A percentile compares a stretch with the other conserved stretches of the same genome.
Evolutionary conservation across 2,797 vertebrate species (phyloP).

Genomic region (Macropodus opercularis): DNA sequence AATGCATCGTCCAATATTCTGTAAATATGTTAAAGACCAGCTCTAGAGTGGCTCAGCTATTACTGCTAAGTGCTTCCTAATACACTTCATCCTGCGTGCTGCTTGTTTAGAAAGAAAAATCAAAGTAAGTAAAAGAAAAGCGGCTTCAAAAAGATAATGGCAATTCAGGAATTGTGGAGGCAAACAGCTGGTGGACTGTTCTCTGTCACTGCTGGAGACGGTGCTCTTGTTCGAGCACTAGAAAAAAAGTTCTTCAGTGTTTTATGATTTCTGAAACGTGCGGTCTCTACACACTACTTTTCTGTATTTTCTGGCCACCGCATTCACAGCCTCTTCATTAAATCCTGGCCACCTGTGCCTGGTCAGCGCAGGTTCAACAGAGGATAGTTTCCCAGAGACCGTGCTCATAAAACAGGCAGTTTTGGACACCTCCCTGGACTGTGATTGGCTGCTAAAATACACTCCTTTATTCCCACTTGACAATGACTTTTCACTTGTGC

Average conservation of each 20-base stretch:
- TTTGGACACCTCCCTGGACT: slow-evolving; percentile 39
- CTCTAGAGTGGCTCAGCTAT: slow-evolving; percentile 48
- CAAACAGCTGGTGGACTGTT: slow-evolving; percentile 15
- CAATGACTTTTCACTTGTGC: slow-evolving; percentile 56
- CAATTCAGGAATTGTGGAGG: slow-evolving; percentile 3
- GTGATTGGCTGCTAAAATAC: slow-evolving; percentile 25
- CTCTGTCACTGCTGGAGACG: slow-evolving; percentile 10
- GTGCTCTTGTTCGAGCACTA: slow-evolving; percentile 3
- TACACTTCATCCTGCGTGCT: slow-evolving; percentile 47
- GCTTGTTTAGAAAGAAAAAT: slow-evolving; percentile 39
- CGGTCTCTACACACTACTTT: neutral
- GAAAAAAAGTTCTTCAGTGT: neutral
- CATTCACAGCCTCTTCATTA: slow-evolving; percentile 36
- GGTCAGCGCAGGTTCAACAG: slow-evolving; percentile 32
- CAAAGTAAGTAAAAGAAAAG: slow-evolving; percentile 33
- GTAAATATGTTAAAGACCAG: slow-evolving; percentile 59
- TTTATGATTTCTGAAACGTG: slow-evolving; percentile 1
- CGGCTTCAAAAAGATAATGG: slow-evolving; percentile 24
- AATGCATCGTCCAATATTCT: slow-evolving; percentile 54
- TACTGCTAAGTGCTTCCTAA: slow-evolving; percentile 68
- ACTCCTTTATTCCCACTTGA: slow-evolving; percentile 52
- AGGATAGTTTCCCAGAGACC: slow-evolving; percentile 35
- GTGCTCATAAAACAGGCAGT: slow-evolving; percentile 37
- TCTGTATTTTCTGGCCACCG: slow-evolving; percentile 6
- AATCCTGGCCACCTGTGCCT: slow-evolving; percentile 37